Percentiles rank a stretch among this genome's conserved stretches.
phyloP scores from a whole-genome alignment of 2,888 invertebrate species.

The Petrolisthes manimaculis region DNA sequence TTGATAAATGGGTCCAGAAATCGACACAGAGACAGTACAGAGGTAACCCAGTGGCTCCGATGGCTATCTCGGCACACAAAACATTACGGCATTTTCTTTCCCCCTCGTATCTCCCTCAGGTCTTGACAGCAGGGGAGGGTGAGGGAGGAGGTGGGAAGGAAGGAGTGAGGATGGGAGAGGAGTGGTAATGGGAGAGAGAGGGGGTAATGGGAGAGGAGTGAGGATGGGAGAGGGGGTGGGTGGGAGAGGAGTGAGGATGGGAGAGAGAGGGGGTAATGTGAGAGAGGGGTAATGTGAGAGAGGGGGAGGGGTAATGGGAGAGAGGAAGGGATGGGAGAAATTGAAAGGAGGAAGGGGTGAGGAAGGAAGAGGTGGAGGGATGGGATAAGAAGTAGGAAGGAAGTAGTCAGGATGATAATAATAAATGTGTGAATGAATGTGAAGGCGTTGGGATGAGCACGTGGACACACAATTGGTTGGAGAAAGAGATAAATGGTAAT shows the following conservation, averaged over 20 bases:
- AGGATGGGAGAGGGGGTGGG: background rate
- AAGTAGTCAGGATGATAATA: background rate
- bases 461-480: no score
- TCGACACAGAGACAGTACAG: slow-evolving; percentile 39
- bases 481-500: background rate
- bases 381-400: background rate
- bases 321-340: background rate
- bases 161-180: background rate
- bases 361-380: background rate
- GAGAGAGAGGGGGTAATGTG: background rate
- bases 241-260: background rate
- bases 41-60: slow-evolving; percentile 53
- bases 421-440: background rate
- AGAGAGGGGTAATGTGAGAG: background rate
- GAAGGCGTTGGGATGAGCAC: background rate
- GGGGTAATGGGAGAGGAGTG: background rate
- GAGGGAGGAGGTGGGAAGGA: background rate
- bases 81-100: slow-evolving; percentile 43
- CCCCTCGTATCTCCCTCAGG: slow-evolving; percentile 24
- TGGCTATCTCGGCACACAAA: slow-evolving; percentile 38
- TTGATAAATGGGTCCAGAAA: slow-evolving; percentile 49
- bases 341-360: background rate
- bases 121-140: slow-evolving; percentile 20
- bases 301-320: background rate
- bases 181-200: background rate